Evolutionary conservation across 2,797 vertebrate genomes (phyloP).

Genomic region (Enteromius viviparus): DNA sequence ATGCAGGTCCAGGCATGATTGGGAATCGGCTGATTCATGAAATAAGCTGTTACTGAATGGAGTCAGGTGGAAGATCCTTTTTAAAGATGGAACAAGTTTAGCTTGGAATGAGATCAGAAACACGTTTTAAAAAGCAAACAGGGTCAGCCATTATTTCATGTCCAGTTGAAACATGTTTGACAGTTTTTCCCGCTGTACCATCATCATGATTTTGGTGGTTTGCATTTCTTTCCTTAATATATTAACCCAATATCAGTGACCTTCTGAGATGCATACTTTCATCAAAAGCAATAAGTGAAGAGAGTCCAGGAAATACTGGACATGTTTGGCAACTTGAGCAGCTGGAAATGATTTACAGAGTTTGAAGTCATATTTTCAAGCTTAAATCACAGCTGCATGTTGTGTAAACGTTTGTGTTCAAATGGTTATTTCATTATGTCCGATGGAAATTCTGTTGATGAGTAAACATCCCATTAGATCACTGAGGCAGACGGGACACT

Average conservation of each 20-base stretch:
- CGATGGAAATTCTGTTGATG: background rate
- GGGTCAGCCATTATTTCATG: background rate
- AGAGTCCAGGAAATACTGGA: background rate
- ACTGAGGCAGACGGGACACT: background rate
- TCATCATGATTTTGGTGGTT: conserved; percentile 21
- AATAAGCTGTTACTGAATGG: background rate
- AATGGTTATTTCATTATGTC: background rate
- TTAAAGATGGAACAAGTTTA: background rate
- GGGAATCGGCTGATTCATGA: background rate
- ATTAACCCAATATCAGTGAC: background rate
- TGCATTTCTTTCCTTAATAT: background rate
- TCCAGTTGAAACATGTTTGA: background rate
- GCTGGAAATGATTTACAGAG: background rate
- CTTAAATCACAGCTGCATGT: background rate
- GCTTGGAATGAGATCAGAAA: background rate
- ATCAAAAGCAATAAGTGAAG: background rate
- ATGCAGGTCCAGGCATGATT: background rate
- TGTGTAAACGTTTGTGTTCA: conserved; percentile 10
- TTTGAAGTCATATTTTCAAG: background rate
- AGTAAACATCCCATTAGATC: background rate
- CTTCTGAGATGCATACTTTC: background rate
- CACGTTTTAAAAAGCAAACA: background rate
- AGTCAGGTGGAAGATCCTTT: background rate
- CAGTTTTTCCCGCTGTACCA: conserved; percentile 13
- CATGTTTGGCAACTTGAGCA: background rate